These are phyloP conservation scores for Drosophila nigritarsus DNA, from an alignment of 2,888 invertebrate species.

Conservation along the genomic window DNA sequence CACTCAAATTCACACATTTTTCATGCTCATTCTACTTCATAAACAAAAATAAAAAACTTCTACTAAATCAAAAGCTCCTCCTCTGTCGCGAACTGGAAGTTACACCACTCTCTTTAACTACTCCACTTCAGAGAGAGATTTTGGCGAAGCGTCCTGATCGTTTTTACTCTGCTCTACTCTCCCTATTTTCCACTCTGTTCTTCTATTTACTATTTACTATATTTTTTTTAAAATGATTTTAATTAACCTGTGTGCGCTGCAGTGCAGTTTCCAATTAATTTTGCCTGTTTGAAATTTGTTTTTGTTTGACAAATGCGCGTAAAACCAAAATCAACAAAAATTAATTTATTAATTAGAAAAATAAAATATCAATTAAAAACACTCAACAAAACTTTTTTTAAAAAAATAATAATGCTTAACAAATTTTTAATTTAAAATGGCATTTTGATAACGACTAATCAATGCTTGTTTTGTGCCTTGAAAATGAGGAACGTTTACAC, in stretches of 20 bases:
- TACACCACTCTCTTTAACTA: constrained; percentile 10
- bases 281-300: constrained; percentile 83
- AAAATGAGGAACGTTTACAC: constrained; percentile 36
- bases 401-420: constrained; percentile 34
- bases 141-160: background rate
- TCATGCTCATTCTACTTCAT: constrained; percentile 10
- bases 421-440: constrained; percentile 49
- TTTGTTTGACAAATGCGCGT: constrained; percentile 68
- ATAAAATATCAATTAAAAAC: constrained; percentile 16
- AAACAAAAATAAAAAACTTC: background rate
- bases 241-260: constrained; percentile 52
- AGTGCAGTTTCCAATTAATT: constrained; percentile 64
- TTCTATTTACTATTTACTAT: constrained; percentile 1
- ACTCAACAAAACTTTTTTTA: background rate
- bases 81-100: constrained; percentile 17
- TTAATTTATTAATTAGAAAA: constrained; percentile 56
- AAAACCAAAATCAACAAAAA: constrained; percentile 37
- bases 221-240: constrained; percentile 19
- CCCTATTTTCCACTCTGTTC: constrained; percentile 14
- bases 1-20: constrained; percentile 32
- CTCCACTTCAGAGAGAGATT: constrained; percentile 1
- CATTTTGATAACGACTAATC: constrained; percentile 73
- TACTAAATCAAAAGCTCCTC: constrained; percentile 21
- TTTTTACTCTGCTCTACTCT: constrained; percentile 6
- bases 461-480: constrained; percentile 72